These are phyloP conservation scores for Volucella inanis DNA, from an alignment of 2,888 invertebrate genomes.

Conservation along the genomic window DNA sequence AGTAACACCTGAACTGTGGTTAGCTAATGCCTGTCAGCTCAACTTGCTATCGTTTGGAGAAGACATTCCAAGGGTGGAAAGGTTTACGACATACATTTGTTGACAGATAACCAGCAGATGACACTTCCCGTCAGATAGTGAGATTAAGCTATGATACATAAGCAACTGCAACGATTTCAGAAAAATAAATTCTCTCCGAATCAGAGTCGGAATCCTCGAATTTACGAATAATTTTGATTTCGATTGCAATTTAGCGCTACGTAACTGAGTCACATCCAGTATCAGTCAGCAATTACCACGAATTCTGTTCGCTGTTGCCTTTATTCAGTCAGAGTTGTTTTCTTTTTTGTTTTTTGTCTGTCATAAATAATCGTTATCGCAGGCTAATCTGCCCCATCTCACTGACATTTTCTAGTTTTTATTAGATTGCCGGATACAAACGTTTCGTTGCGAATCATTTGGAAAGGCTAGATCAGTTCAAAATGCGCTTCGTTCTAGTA, in stretches of 20 bases:
- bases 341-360: background rate
- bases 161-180: no score
- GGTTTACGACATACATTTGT: slow-evolving; percentile 25
- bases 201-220: no score
- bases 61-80: slow-evolving; percentile 34
- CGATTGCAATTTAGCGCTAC: slow-evolving; percentile 24
- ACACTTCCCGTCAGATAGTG: slow-evolving; percentile 6
- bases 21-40: background rate
- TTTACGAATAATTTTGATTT: background rate
- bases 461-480: background rate
- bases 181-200: no score
- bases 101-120: slow-evolving; percentile 17
- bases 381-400: background rate
- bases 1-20: no score
- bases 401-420: slow-evolving; percentile 29
- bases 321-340: slow-evolving; percentile 18
- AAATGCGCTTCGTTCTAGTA: slow-evolving; percentile 45
- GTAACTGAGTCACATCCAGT: slow-evolving; percentile 30
- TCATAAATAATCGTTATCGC: slow-evolving; percentile 19
- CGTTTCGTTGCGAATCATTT: slow-evolving; percentile 49
- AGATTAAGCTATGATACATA: background rate
- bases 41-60: slow-evolving; percentile 23
- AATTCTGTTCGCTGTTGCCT: slow-evolving; percentile 15
- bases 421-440: background rate
- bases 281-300: slow-evolving; percentile 7